Base-by-base conservation (phyloP, 92 coral and sea anemone genomes). In the Parazoanthus darwini region DNA sequence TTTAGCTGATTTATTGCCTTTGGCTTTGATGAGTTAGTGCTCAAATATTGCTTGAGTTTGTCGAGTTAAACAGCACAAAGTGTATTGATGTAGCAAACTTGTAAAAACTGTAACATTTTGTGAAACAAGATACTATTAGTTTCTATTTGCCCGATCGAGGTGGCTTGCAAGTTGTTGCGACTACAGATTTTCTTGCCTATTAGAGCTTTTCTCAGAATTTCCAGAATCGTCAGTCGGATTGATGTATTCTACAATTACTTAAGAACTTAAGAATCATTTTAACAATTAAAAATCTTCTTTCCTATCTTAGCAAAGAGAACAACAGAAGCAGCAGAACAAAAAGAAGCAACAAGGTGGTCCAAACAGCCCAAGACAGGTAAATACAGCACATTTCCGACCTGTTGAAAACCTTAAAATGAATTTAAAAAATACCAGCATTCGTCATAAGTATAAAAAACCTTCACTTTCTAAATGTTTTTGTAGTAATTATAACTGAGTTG, bases 341-440 rank as follows among this genome's bases (percentile, higher is more conserved):
- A 84, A 84, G 87, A 84, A 84, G 54, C 87, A 84, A 63, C 85
- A 33, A 72, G 87, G 87, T 48, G 87, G 87, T 37, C 35, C 87
- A 6, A 72, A 84, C 79, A 84, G 87, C 23, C 87, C 87, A 29
- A 44, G 87, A 84, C 87, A 84, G 87, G 87, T 84, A 84, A 44
- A 84, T 46, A 15, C 46, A 39, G 14, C 22, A 14, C 70, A 63
- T 20, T 6, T 20, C 70, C 58, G 73, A 29, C 13, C 72, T 35
- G 42, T 67, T 56, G 16, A 80, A 56, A 42, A 54, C 22, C 3
- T 14, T 8, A 80, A 51, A 54, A 13, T 8, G 4, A 38, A 37
- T n/a, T 36, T 13, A 29, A 74, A 74, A n/a, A 78, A 48, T 10
- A 79, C 26, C 22, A 43, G 9, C 35, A 50, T 37, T 79, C 43